Evolutionary conservation across 1,140 invertebrate genomes (phyloP).

Genomic region (Drosophila murphyi): DNA sequence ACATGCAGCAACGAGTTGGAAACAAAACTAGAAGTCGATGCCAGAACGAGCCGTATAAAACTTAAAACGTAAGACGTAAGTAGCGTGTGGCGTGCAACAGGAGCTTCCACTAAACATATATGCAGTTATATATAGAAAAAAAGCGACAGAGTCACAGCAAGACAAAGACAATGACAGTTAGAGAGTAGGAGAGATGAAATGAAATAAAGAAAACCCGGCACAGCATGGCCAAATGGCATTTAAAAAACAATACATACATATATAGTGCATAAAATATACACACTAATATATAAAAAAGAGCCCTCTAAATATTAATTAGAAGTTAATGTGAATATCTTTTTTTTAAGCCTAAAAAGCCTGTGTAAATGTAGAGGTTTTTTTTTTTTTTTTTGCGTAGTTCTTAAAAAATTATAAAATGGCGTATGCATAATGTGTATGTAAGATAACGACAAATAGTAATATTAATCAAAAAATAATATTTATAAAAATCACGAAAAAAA

Average conservation of each 20-base stretch:
- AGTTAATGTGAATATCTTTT: slow-evolving; percentile 34
- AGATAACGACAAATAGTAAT: slow-evolving; percentile 20
- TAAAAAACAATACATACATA: slow-evolving; percentile 11
- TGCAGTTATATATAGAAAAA: slow-evolving; percentile 37
- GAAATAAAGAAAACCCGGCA: neutral
- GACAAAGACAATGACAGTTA: neutral
- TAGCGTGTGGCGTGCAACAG: slow-evolving; percentile 74
- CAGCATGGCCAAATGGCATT: slow-evolving; percentile 28
- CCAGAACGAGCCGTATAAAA: slow-evolving; percentile 26
- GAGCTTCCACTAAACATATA: slow-evolving; percentile 84
- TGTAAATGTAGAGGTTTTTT: slow-evolving; percentile 15
- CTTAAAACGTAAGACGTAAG: slow-evolving; percentile 58
- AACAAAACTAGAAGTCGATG: slow-evolving; percentile 86
- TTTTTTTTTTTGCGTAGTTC: slow-evolving; percentile 28
- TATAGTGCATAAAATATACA: slow-evolving; percentile 20
- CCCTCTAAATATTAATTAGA: slow-evolving; percentile 25
- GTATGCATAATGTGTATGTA: slow-evolving; percentile 29
- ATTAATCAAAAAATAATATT: slow-evolving; percentile 22
- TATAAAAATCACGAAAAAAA: neutral
- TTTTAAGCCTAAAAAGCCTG: slow-evolving; percentile 31
- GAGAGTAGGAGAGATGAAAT: neutral
- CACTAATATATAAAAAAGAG: slow-evolving; percentile 8
- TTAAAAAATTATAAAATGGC: slow-evolving; percentile 11
- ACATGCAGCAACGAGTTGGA: slow-evolving; percentile 89
- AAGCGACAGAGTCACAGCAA: slow-evolving; percentile 1